Conservation (phyloP, 2,888 invertebrate species). For the Athetis lepigone region DNA sequence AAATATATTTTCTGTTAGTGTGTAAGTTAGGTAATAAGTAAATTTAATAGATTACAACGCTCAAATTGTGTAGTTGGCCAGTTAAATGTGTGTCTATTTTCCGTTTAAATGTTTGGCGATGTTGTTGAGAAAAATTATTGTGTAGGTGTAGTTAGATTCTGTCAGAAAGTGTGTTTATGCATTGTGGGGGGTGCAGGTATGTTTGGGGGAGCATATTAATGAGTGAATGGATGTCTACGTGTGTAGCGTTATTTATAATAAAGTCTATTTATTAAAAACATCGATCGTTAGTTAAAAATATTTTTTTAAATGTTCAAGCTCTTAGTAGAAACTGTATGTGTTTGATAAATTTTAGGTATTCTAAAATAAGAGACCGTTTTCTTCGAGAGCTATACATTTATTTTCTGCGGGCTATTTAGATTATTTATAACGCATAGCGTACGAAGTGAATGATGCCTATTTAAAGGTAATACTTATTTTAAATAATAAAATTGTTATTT, state of each 20-base stretch:
- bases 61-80: slow-evolving; percentile 46
- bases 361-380: slow-evolving; percentile 21
- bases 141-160: slow-evolving; percentile 2
- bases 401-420: slow-evolving; percentile 37
- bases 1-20: slow-evolving; percentile 82
- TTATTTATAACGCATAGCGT: slow-evolving; percentile 38
- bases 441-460: slow-evolving; percentile 37
- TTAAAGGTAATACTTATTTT: slow-evolving; percentile 15
- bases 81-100: slow-evolving; percentile 15
- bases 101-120: slow-evolving; percentile 15
- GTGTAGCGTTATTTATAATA: slow-evolving; percentile 3
- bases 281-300: slow-evolving; percentile 12
- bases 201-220: neutral
- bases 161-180: neutral
- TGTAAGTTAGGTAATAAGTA: slow-evolving; percentile 21
- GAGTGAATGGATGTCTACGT: slow-evolving; percentile 5
- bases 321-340: slow-evolving; percentile 2
- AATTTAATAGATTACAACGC: slow-evolving; percentile 48
- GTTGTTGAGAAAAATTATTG: slow-evolving; percentile 8
- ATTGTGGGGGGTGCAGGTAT: neutral
- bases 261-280: slow-evolving; percentile 14
- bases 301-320: neutral
- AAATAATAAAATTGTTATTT: slow-evolving; percentile 2
- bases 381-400: slow-evolving; percentile 27
- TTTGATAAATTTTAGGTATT: slow-evolving; percentile 14